Conservation (phyloP, 2,797 vertebrate species). For the Acrossocheilus wenchowensis region DNA sequence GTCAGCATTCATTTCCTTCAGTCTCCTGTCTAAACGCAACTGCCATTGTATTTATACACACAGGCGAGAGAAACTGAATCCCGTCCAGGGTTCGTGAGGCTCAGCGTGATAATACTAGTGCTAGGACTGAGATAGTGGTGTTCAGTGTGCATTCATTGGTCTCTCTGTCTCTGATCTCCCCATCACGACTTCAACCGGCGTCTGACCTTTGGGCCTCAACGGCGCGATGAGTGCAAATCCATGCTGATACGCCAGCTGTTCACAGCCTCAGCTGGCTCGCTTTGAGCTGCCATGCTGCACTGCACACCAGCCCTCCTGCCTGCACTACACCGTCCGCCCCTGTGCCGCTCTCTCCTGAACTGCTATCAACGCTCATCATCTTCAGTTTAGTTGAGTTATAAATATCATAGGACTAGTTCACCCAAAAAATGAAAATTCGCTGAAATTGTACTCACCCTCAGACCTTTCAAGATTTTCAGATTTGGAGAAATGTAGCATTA, state of each 20-base stretch:
- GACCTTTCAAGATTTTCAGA: neutral
- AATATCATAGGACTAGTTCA: neutral
- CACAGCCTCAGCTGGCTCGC: slow-evolving; percentile 30
- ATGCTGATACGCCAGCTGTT: slow-evolving; percentile 47
- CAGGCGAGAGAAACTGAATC: slow-evolving; percentile 28
- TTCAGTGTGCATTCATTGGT: neutral
- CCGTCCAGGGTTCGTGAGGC: neutral
- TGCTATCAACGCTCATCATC: neutral
- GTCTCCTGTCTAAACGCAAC: slow-evolving; percentile 2
- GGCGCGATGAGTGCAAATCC: neutral
- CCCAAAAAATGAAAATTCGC: neutral
- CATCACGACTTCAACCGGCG: slow-evolving; percentile 31
- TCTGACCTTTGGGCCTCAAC: slow-evolving; percentile 54
- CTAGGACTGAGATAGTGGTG: slow-evolving; percentile 7
- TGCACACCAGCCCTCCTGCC: slow-evolving; percentile 22
- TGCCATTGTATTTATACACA: slow-evolving; percentile 5
- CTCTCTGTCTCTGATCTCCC: slow-evolving; percentile 38
- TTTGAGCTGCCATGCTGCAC: slow-evolving; percentile 29
- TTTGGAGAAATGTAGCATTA: neutral
- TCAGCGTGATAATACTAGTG: slow-evolving; percentile 30
- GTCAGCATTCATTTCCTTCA: slow-evolving; percentile 24
- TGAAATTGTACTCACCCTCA: neutral
- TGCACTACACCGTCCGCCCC: neutral
- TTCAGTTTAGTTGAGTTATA: neutral
- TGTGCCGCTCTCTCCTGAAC: neutral